A percentile compares a stretch with the other conserved stretches of the same genome.
phyloP scores from a whole-genome alignment of 2,113 vertebrate species.

The Centropristis striata region DNA sequence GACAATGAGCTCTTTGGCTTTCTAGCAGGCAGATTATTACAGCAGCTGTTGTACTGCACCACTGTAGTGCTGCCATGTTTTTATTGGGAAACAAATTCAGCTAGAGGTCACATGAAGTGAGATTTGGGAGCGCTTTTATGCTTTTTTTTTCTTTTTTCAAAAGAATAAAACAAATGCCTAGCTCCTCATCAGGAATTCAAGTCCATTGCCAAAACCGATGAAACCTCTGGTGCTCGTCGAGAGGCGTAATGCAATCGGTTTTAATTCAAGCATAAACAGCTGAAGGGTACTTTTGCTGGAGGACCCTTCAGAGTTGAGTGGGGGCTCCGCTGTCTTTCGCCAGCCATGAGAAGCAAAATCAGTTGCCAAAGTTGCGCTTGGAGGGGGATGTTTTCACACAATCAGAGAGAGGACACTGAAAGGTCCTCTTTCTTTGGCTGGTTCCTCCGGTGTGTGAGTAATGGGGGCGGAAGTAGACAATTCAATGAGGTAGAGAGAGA shows the following conservation, averaged over 20 bases:
- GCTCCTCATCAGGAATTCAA: conserved; percentile 42
- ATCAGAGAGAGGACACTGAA: conserved; percentile 39
- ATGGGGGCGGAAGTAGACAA: conserved; percentile 17
- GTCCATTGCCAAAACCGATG: not conserved
- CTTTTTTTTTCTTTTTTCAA: not conserved
- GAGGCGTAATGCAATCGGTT: conserved; percentile 46
- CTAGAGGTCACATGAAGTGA: conserved; percentile 22
- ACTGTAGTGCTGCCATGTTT: not conserved
- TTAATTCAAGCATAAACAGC: conserved; percentile 40
- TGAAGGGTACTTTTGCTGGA: conserved; percentile 52
- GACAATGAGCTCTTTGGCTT: not conserved
- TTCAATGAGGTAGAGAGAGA: conserved; percentile 5
- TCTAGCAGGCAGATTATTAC: not conserved
- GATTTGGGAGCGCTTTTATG: conserved; percentile 2
- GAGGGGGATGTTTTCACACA: conserved; percentile 40
- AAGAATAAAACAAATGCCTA: conserved; percentile 14
- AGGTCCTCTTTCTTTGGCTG: conserved; percentile 38
- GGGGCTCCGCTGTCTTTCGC: conserved; percentile 17
- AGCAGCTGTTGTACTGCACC: not conserved
- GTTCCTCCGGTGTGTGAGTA: conserved; percentile 19
- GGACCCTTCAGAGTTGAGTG: conserved; percentile 55
- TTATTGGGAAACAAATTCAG: conserved; percentile 11
- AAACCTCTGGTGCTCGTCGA: conserved; percentile 21
- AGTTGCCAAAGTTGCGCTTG: conserved; percentile 49
- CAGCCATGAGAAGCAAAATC: conserved; percentile 37